phyloP scores from a whole-genome alignment of 2,797 vertebrate genomes.

The Benthosema pterotum region DNA sequence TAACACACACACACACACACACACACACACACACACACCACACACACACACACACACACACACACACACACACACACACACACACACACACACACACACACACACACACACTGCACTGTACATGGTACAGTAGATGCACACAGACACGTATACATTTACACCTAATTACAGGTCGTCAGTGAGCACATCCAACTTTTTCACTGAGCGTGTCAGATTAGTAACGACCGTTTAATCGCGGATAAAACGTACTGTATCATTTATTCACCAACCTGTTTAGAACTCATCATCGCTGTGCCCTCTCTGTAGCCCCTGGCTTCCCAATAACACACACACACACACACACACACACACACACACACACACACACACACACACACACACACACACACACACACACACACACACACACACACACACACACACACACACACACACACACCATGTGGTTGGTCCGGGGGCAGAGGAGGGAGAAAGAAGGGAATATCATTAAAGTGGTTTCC shows the following conservation, averaged over 20 bases:
- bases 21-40: constrained; percentile 11
- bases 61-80: neutral
- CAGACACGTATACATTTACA: neutral
- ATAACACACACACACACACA: neutral
- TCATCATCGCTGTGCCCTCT: neutral
- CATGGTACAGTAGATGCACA: neutral
- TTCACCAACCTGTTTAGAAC: neutral
- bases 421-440: constrained; percentile 2
- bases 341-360: constrained; percentile 9
- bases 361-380: neutral
- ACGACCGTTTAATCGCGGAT: no score
- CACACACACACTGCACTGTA: neutral
- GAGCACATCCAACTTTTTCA: no score
- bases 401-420: neutral
- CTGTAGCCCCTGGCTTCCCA: neutral
- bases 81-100: neutral
- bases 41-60: neutral
- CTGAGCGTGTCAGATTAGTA: no score
- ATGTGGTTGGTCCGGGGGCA: constrained; percentile 37
- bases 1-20: no score
- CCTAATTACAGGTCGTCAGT: no score
- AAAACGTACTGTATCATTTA: no score
- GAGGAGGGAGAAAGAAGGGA: constrained; percentile 42
- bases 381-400: neutral
- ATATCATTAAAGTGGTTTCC: constrained; percentile 72